phyloP scores from a whole-genome alignment of 2,888 invertebrate genomes.

The Caenorhabditis panamensis region DNA sequence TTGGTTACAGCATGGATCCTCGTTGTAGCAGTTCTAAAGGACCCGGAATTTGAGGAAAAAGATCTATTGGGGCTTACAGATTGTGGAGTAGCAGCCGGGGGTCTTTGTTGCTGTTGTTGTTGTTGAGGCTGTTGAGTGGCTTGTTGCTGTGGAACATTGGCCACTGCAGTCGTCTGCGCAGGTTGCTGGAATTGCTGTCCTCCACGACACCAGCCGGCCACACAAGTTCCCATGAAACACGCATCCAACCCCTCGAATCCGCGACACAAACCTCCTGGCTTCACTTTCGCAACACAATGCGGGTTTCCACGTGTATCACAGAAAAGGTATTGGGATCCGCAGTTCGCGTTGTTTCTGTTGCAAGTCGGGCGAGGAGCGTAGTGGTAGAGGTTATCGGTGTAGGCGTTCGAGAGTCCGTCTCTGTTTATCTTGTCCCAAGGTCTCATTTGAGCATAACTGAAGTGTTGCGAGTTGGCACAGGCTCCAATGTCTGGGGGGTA shows the following conservation, averaged over 20 bases:
- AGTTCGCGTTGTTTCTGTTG: constrained; percentile 70
- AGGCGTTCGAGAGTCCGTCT: constrained; percentile 80
- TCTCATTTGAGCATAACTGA: constrained; percentile 79
- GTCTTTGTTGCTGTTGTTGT: constrained; percentile 40
- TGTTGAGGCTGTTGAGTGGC: constrained; percentile 33
- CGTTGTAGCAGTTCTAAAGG: constrained; percentile 76
- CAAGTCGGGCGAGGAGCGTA: constrained; percentile 79
- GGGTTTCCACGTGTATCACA: constrained; percentile 72
- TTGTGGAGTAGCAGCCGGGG: constrained; percentile 56
- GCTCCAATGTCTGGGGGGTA: constrained; percentile 78
- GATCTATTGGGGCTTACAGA: constrained; percentile 18
- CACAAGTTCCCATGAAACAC: constrained; percentile 76
- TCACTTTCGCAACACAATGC: constrained; percentile 79
- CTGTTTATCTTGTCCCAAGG: constrained; percentile 79
- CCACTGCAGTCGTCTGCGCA: constrained; percentile 61
- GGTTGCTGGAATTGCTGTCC: constrained; percentile 67
- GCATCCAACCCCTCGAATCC: constrained; percentile 79
- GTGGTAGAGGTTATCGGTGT: constrained; percentile 79
- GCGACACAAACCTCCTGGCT: constrained; percentile 73
- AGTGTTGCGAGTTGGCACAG: constrained; percentile 80
- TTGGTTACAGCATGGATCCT: constrained; percentile 79
- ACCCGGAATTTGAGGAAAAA: neutral
- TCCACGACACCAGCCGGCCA: constrained; percentile 75
- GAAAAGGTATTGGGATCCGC: constrained; percentile 74
- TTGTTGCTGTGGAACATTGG: constrained; percentile 50